phyloP scores from a whole-genome alignment of 2,797 vertebrate species.

The Pteronotus mesoamericanus region DNA sequence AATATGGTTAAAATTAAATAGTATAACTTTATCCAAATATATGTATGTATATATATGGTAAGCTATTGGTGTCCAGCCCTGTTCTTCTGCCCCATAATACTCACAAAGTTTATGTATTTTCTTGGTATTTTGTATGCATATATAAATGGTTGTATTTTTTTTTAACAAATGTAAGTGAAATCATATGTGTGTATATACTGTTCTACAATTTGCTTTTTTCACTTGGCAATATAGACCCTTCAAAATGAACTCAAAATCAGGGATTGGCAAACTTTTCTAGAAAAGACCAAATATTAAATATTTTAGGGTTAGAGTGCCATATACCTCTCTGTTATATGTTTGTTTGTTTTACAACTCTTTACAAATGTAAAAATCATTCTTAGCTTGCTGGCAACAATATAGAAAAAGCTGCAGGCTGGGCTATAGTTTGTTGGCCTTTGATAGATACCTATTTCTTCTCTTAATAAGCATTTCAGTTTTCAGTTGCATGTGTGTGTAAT shows the following conservation, averaged over 20 bases:
- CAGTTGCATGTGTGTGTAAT: too few species aligned
- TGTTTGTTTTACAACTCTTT: not conserved
- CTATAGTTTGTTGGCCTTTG: not conserved
- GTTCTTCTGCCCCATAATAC: not conserved
- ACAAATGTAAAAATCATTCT: not conserved
- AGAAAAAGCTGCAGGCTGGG: not conserved
- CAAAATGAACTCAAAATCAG: not conserved
- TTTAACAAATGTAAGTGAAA: not conserved
- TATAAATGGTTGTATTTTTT: not conserved
- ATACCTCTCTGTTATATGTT: not conserved
- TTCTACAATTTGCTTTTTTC: not conserved
- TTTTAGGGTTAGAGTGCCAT: not conserved
- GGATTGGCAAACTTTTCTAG: not conserved
- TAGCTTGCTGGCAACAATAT: not conserved
- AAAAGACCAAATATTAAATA: conserved; percentile 11
- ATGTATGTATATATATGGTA: not conserved
- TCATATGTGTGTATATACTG: not conserved
- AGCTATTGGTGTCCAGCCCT: not conserved
- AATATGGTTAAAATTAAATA: not conserved
- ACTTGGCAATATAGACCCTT: not conserved
- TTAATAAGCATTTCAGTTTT: not conserved
- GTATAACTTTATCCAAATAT: not conserved
- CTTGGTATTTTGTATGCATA: not conserved
- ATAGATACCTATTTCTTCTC: not conserved
- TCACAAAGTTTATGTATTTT: not conserved